Conservation (phyloP, 2,797 vertebrate species). For the Thripadectes ignobilis region DNA sequence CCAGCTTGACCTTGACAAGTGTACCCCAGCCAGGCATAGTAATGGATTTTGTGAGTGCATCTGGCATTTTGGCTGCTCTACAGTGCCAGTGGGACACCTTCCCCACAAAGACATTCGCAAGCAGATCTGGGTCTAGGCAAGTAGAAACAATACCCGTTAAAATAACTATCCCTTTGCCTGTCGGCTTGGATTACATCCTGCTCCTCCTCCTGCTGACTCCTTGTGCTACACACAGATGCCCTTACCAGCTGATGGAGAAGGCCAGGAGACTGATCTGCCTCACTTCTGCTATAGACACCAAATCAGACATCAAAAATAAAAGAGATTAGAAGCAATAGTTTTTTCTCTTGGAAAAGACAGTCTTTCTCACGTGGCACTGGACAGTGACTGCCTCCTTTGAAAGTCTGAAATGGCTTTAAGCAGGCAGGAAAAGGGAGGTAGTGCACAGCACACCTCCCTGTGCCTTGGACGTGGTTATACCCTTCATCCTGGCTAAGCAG, state of each 20-base stretch:
- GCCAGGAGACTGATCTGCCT: neutral
- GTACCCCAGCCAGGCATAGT: neutral
- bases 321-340: neutral
- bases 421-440: neutral
- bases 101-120: neutral
- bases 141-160: neutral
- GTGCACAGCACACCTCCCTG: neutral
- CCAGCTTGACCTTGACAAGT: neutral
- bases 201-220: neutral
- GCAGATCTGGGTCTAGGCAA: neutral
- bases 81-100: neutral
- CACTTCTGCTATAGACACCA: neutral
- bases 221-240: neutral
- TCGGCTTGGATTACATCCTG: neutral
- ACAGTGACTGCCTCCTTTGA: neutral
- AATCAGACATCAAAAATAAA: neutral
- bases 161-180: neutral
- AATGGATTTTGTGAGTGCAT: neutral
- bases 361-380: neutral
- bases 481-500: neutral
- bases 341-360: neutral
- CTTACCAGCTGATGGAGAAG: neutral
- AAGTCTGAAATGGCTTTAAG: neutral
- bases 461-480: neutral
- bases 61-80: constrained; percentile 26